Evolutionary conservation across 2,888 invertebrate species (phyloP).

Genomic region (Lordiphosa andalusiaca): DNA sequence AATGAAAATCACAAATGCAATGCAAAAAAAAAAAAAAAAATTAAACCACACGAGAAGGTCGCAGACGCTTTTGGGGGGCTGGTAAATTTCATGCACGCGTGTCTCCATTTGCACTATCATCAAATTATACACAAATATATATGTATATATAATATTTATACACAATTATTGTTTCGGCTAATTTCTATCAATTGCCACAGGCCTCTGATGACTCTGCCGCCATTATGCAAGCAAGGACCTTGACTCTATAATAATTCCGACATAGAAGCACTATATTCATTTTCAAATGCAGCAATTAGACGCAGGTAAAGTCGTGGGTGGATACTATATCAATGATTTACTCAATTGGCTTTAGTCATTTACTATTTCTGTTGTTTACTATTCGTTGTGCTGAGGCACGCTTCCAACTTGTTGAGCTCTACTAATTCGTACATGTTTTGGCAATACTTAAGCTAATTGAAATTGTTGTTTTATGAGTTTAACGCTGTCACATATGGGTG

Average conservation of each 20-base stretch:
- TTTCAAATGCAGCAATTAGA: constrained; percentile 42
- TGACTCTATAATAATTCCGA: constrained; percentile 38
- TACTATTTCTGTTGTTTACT: not conserved
- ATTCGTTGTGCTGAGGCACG: constrained; percentile 4
- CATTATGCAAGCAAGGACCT: constrained; percentile 41
- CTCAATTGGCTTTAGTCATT: too few relatives aligned
- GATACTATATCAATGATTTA: too few relatives aligned
- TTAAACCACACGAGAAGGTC: constrained; percentile 2
- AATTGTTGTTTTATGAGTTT: too few relatives aligned
- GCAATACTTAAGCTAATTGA: too few relatives aligned
- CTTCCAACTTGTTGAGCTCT: constrained; percentile 5
- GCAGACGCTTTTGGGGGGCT: constrained; percentile 21
- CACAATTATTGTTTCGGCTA: constrained; percentile 21
- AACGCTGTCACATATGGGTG: too few relatives aligned
- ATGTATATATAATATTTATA: too few relatives aligned
- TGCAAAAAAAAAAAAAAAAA: constrained; percentile 33
- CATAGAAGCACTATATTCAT: constrained; percentile 19
- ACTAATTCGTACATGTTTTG: too few relatives aligned
- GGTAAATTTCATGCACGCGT: constrained; percentile 58
- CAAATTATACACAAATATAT: constrained; percentile 25
- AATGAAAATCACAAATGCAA: constrained; percentile 36
- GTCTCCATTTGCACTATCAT: constrained; percentile 27
- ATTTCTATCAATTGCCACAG: constrained; percentile 60
- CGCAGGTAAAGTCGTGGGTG: too few relatives aligned
- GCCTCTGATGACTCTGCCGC: not conserved